Base-by-base conservation (phyloP, 37 sponge, comb jelly and placozoan species). In the Crambe crambe region DNA sequence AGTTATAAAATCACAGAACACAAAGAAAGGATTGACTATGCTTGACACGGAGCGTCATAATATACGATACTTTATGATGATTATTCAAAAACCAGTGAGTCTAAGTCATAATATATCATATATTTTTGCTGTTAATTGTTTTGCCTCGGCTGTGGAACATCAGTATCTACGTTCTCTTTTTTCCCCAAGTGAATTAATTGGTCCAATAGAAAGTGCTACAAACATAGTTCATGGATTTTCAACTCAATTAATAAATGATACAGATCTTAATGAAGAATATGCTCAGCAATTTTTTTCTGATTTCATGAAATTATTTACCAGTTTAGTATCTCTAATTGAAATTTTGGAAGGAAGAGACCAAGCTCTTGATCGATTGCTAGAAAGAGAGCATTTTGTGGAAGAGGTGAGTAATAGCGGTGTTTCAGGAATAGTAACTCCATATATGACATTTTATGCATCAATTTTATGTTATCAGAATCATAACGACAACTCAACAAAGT, bases 21-120 rank as follows among this genome's bases (percentile, higher is more conserved):
- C 18, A 58, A 38, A 73, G 38, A 42, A 44, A 34, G 56, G 44
- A 30, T 23, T 82, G 29, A 27, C 65, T 17, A 32, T 39, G 35
- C 61, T 82, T 62, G 84, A 83, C 37, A 23, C 23, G 1, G 84
- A 83, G 4, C 68, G 67, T 31, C 84, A 83, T 20, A 83, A 83
- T 66, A 36, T 83, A 3, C 56, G 65, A 31, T 22, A 67, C 2
- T 30, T 83, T 35, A 42, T 80, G 15, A 69, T 10, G 0, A 34
- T 57, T 20, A 67, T 37, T 69, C 27, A 31, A 37, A 2, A 1
- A 17, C 38, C 70, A 9, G 34, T 21, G 32, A 68, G 44, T 47
- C 20, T 10, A 41, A 80, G 37, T 63, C 64, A 38, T 26, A 39
- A 37, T 3, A 10, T 40, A 10, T 43, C 8, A 15, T 35, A 37